Conservation (phyloP, 2,797 vertebrate genomes). For the Decapterus maruadsi region DNA sequence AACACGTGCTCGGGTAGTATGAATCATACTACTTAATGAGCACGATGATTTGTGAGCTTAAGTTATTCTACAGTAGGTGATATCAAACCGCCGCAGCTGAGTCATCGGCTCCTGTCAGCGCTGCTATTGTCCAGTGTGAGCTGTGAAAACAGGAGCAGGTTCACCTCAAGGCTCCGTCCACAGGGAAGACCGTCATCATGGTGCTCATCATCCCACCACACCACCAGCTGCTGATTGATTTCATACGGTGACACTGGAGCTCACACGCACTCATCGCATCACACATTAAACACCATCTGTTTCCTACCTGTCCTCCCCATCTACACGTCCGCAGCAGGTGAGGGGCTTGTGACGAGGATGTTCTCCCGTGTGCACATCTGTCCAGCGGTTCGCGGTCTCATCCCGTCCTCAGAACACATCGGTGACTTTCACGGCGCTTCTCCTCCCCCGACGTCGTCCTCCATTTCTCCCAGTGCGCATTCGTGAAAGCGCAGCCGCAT, state of each 20-base stretch:
- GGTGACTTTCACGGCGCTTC: background rate
- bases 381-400: background rate
- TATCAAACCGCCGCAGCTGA: background rate
- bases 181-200: background rate
- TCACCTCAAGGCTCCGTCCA: too few relatives aligned
- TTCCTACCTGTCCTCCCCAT: slow-evolving; percentile 27
- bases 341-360: background rate
- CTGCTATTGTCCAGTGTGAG: background rate
- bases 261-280: background rate
- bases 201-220: slow-evolving; percentile 13
- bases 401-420: background rate
- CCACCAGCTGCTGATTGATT: slow-evolving; percentile 21
- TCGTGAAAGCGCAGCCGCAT: slow-evolving; percentile 40
- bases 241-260: background rate
- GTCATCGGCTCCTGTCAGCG: background rate
- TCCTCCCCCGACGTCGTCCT: background rate
- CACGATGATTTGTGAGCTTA: background rate
- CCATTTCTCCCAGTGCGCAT: slow-evolving; percentile 42
- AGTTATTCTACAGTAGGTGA: background rate
- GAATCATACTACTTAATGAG: background rate
- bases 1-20: background rate
- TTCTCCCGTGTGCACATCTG: background rate
- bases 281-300: background rate
- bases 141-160: background rate
- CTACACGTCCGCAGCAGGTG: background rate